Evolutionary conservation across 2,888 invertebrate species (phyloP).

Genomic region (Nomada fabriciana): DNA sequence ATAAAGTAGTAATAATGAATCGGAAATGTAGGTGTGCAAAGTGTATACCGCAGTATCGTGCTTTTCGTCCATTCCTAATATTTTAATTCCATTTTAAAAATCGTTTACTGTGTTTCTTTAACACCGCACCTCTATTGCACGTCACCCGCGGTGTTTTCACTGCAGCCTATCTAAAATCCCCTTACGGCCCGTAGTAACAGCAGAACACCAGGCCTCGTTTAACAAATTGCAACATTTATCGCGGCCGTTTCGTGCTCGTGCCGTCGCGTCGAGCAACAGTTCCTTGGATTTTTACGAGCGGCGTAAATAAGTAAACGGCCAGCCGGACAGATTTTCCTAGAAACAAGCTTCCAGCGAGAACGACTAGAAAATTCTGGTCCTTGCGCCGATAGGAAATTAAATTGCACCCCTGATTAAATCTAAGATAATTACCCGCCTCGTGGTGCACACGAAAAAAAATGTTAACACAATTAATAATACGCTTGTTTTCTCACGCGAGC

Average conservation of each 20-base stretch:
- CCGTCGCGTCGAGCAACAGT: not conserved
- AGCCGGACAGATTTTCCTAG: conserved; percentile 6
- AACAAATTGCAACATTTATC: conserved; percentile 30
- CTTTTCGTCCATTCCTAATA: no score
- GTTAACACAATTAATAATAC: no score
- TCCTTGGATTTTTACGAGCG: conserved; percentile 33
- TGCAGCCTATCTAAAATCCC: not conserved
- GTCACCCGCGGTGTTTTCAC: not conserved
- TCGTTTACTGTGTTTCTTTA: no score
- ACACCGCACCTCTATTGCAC: no score
- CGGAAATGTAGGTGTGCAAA: no score
- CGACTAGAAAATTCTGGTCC: not conserved
- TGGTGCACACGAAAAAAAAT: no score
- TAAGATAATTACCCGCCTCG: not conserved
- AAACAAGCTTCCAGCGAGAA: not conserved
- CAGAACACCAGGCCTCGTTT: conserved; percentile 1
- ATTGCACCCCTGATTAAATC: not conserved
- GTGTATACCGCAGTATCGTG: no score
- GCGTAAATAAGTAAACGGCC: conserved; percentile 24
- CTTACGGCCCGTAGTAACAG: not conserved
- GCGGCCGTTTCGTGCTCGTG: not conserved
- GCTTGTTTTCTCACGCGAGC: no score
- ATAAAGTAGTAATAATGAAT: no score
- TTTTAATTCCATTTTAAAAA: not conserved
- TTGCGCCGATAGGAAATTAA: not conserved